Evolutionary conservation across 2,113 vertebrate genomes (phyloP).

Genomic region (Cynoglossus semilaevis): DNA sequence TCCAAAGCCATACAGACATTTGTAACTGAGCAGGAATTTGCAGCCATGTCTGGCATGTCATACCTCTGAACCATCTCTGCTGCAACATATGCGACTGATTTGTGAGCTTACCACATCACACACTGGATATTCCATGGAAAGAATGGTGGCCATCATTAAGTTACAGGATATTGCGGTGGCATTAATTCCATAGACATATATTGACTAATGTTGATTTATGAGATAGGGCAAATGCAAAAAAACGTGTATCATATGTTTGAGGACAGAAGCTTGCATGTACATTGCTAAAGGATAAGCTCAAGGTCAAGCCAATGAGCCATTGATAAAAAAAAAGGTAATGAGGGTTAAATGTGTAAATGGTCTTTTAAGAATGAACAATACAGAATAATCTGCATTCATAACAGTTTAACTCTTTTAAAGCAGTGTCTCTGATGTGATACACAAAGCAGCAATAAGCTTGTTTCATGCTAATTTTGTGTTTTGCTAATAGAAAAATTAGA

Average conservation of each 20-base stretch:
- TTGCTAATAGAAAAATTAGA: conserved; percentile 52
- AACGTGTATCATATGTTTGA: too few relatives aligned
- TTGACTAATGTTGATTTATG: conserved; percentile 35
- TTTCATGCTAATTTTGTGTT: conserved; percentile 36
- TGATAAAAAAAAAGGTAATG: conserved; percentile 61
- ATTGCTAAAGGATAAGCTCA: conserved; percentile 3
- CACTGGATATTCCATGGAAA: conserved; percentile 21
- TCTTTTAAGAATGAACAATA: neutral
- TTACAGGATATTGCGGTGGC: conserved; percentile 70
- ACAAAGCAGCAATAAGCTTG: conserved; percentile 32
- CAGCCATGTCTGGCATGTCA: conserved; percentile 68
- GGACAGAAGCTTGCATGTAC: too few relatives aligned
- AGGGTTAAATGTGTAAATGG: conserved; percentile 8
- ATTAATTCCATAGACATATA: conserved; percentile 50
- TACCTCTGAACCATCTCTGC: conserved; percentile 43
- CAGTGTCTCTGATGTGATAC: conserved; percentile 10
- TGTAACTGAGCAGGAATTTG: conserved; percentile 74
- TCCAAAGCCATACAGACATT: conserved; percentile 42
- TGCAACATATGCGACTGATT: conserved; percentile 32
- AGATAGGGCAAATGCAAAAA: too few relatives aligned
- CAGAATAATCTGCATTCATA: neutral
- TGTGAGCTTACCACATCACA: conserved; percentile 40
- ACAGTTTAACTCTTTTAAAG: conserved; percentile 7
- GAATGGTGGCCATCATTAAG: conserved; percentile 32
- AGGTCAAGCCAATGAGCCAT: conserved; percentile 74